These are phyloP conservation scores for Notarius lentiginosus DNA, from an alignment of 2,113 vertebrate species.

Conservation along the genomic window DNA sequence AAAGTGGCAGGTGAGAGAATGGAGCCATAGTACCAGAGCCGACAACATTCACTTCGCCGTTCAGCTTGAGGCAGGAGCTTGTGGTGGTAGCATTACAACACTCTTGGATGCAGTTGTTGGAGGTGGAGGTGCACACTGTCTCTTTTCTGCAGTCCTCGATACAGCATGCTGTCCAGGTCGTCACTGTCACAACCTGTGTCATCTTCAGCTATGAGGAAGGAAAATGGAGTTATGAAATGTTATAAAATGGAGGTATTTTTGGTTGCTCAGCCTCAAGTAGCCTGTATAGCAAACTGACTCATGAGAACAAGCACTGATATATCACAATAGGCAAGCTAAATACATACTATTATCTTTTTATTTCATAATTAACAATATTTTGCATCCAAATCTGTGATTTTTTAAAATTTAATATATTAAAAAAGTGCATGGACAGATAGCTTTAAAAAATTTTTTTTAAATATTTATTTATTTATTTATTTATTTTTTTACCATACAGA, in stretches of 20 bases:
- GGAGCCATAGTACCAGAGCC: conserved; percentile 51
- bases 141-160: conserved; percentile 64
- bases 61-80: conserved; percentile 75
- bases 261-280: neutral
- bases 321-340: neutral
- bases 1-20: conserved; percentile 34
- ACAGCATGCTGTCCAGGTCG: conserved; percentile 69
- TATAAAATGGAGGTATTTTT: neutral
- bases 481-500: conserved; percentile 76
- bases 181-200: neutral
- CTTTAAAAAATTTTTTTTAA: no score
- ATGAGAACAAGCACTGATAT: neutral
- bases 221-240: no score
- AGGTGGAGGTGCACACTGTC: conserved; percentile 51
- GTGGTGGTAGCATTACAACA: conserved; percentile 70
- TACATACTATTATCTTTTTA: neutral
- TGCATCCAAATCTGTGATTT: neutral
- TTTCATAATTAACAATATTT: neutral
- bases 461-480: neutral
- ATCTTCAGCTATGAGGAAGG: conserved; percentile 71
- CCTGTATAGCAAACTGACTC: neutral
- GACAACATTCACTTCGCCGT: conserved; percentile 69
- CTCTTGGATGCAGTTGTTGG: conserved; percentile 70
- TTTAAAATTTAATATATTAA: neutral
- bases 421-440: neutral